Conservation (phyloP, 2,113 vertebrate genomes). For the Zosterops japonicus region DNA sequence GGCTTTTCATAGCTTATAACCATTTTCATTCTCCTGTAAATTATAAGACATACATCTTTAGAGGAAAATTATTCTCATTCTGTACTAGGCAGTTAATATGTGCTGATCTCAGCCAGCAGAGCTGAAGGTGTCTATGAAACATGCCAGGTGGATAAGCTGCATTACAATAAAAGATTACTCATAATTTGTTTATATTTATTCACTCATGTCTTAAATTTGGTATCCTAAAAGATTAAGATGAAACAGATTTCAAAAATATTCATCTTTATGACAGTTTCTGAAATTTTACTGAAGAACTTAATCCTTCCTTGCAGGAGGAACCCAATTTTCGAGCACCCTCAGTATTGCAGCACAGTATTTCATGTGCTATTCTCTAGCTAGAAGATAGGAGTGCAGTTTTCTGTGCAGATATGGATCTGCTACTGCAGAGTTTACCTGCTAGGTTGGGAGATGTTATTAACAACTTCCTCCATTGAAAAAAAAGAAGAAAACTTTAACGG, state of each 20-base stretch:
- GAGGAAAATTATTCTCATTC: neutral
- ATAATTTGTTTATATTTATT: slow-evolving; percentile 27
- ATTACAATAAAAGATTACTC: slow-evolving; percentile 27
- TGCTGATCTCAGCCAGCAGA: neutral
- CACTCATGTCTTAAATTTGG: neutral
- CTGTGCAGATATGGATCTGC: neutral
- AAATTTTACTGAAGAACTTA: neutral
- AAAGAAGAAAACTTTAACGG: neutral
- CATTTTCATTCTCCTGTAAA: neutral
- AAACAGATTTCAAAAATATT: neutral
- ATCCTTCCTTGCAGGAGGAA: neutral
- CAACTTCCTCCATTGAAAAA: neutral
- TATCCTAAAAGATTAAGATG: neutral
- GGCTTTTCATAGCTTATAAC: neutral
- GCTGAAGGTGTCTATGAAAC: neutral
- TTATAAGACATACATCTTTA: neutral
- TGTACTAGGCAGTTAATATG: neutral
- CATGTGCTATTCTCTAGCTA: neutral
- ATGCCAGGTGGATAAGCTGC: neutral
- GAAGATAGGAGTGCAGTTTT: neutral
- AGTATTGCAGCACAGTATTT: neutral
- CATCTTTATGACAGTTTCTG: neutral
- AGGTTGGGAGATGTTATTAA: neutral
- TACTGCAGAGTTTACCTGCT: neutral
- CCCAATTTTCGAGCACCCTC: neutral